These are phyloP conservation scores for Oedothorax gibbosus DNA, from an alignment of 1,140 invertebrate species.

Conservation along the genomic window DNA sequence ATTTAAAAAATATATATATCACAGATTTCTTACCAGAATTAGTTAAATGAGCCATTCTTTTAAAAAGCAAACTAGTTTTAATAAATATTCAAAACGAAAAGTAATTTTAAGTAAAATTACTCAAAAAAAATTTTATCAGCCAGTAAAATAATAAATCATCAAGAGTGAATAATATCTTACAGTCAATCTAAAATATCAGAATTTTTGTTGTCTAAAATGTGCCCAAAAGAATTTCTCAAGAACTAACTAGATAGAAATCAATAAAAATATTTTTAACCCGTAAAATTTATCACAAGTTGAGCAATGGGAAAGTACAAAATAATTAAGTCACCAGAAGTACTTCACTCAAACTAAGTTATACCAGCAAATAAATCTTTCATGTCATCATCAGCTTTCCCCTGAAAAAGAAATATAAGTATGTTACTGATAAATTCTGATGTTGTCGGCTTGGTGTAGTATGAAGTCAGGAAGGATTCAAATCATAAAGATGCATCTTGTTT, in stretches of 20 bases:
- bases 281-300: constrained; percentile 16
- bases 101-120: background rate
- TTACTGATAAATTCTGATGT: too few relatives aligned
- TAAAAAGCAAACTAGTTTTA: background rate
- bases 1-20: background rate
- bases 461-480: too few relatives aligned
- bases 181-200: background rate
- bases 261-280: constrained; percentile 19
- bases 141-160: background rate
- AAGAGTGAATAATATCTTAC: background rate
- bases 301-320: background rate
- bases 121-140: background rate
- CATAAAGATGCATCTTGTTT: too few relatives aligned
- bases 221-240: background rate
- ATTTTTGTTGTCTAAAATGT: background rate
- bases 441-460: too few relatives aligned
- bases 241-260: background rate
- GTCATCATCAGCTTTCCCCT: too few relatives aligned
- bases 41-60: background rate
- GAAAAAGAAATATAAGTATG: too few relatives aligned
- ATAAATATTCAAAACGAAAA: background rate
- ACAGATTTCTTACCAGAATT: background rate
- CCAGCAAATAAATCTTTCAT: constrained; percentile 34
- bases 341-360: background rate
- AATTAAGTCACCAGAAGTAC: background rate